A percentile compares a stretch with the other conserved stretches of the same genome.
phyloP scores from a whole-genome alignment of 2,113 vertebrate genomes.

The Scalopus aquaticus region DNA sequence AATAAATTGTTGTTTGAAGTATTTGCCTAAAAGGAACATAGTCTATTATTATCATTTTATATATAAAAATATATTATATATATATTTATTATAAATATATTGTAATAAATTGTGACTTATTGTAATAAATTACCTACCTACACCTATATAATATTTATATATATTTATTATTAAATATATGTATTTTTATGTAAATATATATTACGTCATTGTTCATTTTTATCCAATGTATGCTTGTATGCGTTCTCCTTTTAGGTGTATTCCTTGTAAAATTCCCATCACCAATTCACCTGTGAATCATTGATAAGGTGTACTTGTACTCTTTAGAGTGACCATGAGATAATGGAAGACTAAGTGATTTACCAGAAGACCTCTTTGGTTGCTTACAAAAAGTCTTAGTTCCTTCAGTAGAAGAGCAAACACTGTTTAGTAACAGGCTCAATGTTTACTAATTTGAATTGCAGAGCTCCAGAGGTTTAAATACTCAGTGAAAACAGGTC shows the following conservation, averaged over 20 bases:
- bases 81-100: no score
- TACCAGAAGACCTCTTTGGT: not conserved
- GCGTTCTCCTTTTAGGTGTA: no score
- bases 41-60: not conserved
- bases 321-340: not conserved
- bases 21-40: not conserved
- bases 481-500: not conserved
- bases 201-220: no score
- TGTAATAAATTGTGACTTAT: no score
- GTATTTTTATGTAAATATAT: no score
- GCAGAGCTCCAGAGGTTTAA: not conserved
- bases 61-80: not conserved
- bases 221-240: no score
- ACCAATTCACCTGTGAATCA: no score
- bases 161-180: no score
- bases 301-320: no score
- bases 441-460: not conserved
- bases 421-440: not conserved
- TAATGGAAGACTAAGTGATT: not conserved
- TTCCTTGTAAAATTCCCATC: no score
- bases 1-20: not conserved
- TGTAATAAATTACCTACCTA: no score
- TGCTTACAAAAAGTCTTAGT: not conserved
- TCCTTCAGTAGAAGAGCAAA: not conserved
- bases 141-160: no score